Base-by-base conservation (phyloP, 2,888 invertebrate species). In the Abrostola tripartita region DNA sequence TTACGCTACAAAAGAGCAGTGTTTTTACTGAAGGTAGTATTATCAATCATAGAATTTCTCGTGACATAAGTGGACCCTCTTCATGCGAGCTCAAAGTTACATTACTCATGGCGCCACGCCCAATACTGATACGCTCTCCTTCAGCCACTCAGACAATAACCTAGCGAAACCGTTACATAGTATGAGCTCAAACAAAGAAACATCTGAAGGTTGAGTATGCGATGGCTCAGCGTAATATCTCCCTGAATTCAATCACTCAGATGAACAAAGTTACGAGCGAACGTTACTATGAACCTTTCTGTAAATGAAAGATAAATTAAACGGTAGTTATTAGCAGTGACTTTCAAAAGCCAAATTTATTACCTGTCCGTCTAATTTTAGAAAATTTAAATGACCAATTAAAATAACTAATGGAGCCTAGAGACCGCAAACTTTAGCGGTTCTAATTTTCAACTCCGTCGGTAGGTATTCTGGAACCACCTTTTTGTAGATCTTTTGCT, bases 51-150 rank as follows among this genome's bases (percentile, higher is more conserved):
- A 92, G 86, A 85, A 90, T 91, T 90, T 87, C 87, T 86, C 81
- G 86, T 90, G 93, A 93, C 93, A 93, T 92, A 93, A 94, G 93
- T 92, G 93, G 92, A 93, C 94, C 94, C 93, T 94, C 91, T 90
- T 92, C 92, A 90, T 89, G 83, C 88, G 90, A 91, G 90, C 91
- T 90, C 90, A 83, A 88, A 91, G 86, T 90, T 89, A 93, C 94
- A 94, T 94, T 94, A 94, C 89, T 94, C 93, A 94, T 83, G 79
- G 85, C 82, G 86, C 91, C 90, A 87, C 93, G 90, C 93, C 93
- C 90, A 80, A 82, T 88, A 84, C 92, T 92, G 92, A 92, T 93
- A 92, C 88, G 86, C 78, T 84, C 85, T 84, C 84, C 81, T 85
- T 78, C 83, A 84, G 81, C 80, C 84, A 84, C 84, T 86, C 86